Conservation (phyloP, 2,888 invertebrate species). For the Eupithecia vulgata region DNA sequence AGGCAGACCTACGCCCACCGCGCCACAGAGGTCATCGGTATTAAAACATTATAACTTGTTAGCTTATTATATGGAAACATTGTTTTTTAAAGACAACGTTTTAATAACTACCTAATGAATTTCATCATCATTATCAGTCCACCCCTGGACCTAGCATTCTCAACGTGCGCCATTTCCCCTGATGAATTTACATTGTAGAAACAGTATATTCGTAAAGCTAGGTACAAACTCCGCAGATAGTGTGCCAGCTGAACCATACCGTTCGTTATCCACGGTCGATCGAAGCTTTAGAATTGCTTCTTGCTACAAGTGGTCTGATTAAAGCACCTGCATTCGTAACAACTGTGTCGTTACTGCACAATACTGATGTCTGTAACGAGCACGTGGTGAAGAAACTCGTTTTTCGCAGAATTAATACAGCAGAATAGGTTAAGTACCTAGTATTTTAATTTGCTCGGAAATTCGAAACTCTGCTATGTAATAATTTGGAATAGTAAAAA, state of each 20-base stretch:
- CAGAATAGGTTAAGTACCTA: not conserved
- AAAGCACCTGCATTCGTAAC: constrained; percentile 32
- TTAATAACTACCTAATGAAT: not conserved
- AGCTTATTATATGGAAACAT: too few relatives aligned
- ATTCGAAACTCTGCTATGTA: not conserved
- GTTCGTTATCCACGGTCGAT: constrained; percentile 39
- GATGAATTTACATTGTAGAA: constrained; percentile 26
- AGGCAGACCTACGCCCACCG: too few relatives aligned
- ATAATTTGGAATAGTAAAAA: not conserved
- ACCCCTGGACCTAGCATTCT: not conserved
- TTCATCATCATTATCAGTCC: not conserved
- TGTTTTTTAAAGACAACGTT: too few relatives aligned
- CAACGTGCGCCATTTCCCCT: not conserved
- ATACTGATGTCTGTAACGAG: not conserved
- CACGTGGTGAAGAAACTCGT: not conserved
- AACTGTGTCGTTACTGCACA: constrained; percentile 26
- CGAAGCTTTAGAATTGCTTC: constrained; percentile 36
- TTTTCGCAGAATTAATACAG: not conserved
- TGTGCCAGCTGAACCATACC: constrained; percentile 34
- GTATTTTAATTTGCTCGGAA: not conserved
- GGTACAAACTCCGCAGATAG: constrained; percentile 34
- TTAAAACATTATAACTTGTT: too few relatives aligned
- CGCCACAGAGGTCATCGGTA: too few relatives aligned
- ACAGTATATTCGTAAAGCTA: constrained; percentile 25
- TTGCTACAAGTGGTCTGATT: constrained; percentile 40